These are phyloP conservation scores for Hetaerina titia DNA, from an alignment of 2,888 invertebrate genomes.

Conservation along the genomic window DNA sequence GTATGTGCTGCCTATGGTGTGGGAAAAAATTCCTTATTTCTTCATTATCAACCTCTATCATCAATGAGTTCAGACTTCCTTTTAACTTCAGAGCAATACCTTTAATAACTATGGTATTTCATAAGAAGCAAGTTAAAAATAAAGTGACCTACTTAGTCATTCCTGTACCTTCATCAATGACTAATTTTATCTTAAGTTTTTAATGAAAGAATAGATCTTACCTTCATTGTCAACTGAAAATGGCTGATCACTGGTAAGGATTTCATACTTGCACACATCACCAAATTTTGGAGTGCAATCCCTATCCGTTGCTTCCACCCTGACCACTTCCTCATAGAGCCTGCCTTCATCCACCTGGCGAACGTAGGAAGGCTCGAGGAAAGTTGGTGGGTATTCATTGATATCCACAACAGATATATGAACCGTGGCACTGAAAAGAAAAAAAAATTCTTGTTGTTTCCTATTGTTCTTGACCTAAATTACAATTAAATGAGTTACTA, in stretches of 20 bases:
- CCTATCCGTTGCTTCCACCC: conserved; percentile 94
- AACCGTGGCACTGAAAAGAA: conserved; percentile 88
- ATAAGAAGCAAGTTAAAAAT: not conserved
- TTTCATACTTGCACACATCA: conserved; percentile 98
- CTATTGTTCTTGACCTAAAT: not conserved
- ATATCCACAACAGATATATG: conserved; percentile 97
- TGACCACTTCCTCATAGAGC: conserved; percentile 92
- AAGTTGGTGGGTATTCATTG: conserved; percentile 96
- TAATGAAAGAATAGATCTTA: conserved; percentile 73
- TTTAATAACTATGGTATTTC: not conserved
- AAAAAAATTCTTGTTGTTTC: conserved; percentile 69
- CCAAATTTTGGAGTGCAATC: conserved; percentile 98
- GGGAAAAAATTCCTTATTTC: no score
- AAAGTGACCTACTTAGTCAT: not conserved
- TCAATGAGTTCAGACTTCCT: no score
- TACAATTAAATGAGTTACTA: no score
- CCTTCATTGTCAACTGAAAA: conserved; percentile 96
- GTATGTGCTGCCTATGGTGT: no score
- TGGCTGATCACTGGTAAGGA: conserved; percentile 93
- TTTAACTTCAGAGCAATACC: not conserved
- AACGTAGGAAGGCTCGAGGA: conserved; percentile 94
- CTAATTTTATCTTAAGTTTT: not conserved
- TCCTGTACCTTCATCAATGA: not conserved
- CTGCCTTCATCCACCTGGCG: conserved; percentile 94
- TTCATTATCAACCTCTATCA: no score